phyloP scores from a whole-genome alignment of 2,797 vertebrate genomes.

The Anguilla megastoma region DNA sequence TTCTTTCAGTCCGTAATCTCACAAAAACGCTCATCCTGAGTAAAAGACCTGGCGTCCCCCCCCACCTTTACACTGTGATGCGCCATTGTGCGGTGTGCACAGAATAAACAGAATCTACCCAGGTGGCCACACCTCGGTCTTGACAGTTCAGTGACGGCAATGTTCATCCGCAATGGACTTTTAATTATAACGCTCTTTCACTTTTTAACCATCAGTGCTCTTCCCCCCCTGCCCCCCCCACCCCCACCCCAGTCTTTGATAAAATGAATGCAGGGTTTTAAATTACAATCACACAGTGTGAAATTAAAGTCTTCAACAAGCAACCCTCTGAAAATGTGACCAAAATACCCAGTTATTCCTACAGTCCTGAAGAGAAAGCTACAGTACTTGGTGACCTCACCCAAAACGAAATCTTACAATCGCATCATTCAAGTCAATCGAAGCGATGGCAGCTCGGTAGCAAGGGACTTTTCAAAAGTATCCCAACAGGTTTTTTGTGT shows the following conservation, averaged over 20 bases:
- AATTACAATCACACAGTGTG: conserved; percentile 1
- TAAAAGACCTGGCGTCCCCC: neutral
- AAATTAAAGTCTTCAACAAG: neutral
- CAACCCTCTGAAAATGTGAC: neutral
- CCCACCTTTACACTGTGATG: neutral
- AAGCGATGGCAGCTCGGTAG: neutral
- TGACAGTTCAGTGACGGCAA: neutral
- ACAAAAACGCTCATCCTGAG: neutral
- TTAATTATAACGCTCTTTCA: neutral
- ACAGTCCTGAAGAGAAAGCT: neutral
- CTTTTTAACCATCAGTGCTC: neutral
- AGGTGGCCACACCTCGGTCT: neutral
- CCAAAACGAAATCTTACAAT: neutral
- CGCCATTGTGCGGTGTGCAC: neutral
- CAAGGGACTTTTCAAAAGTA: neutral
- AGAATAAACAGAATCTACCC: neutral
- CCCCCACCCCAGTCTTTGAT: neutral
- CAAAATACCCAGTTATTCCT: neutral
- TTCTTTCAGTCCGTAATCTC: neutral
- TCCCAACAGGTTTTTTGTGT: neutral
- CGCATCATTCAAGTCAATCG: neutral
- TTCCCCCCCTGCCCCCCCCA: too few species aligned
- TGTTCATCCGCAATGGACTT: neutral
- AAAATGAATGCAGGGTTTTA: neutral
- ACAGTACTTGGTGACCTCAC: neutral